Evolutionary conservation across 2,888 invertebrate genomes (phyloP), one percentile per base, ranked within the genome.

Genomic region (Volucella bombylans): DNA sequence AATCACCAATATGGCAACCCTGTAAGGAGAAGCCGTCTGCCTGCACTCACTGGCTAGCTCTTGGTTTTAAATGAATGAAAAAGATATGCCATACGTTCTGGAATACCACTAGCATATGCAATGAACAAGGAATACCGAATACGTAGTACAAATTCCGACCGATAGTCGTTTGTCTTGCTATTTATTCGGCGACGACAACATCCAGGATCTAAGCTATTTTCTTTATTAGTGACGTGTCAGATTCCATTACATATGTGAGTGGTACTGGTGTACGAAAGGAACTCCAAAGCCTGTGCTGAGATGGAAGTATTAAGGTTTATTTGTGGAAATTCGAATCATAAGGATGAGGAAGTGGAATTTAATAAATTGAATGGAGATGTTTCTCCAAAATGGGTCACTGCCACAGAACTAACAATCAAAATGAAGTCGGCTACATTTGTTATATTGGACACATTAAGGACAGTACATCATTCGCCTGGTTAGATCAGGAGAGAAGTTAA

Each of bases 171-270:
- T 59, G 50, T 23, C 59, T 18, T 10, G 71, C 10, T 49, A 31
- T 71, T 71, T 71, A 61, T 61, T 71, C 71, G 39, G n/a, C 31
- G 50, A 71, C 31, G 61, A 71, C 54, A 50, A 14, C 50, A 43
- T 59, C n/a, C 10, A 64, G 54, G 62, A 59, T 59, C 31, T 31
- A 50, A 71, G 50, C 52, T 71, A 71, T 71, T 61, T 71, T 61
- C 47, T 61, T 43, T 61, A 61, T 71, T 71, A 23, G 47, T 69
- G 47, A 47, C 50, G 14, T 61, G 50, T 50, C 50, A 61, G 71
- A 61, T 61, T 61, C 50, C 71, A 71, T 49, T 23, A 61, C 71
- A 69, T 4, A 8, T 50, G 49, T 39, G 43, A 57, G 39, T 10
- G n/a, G 49, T 69, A 50, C 47, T 47, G 15, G 12, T 15, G 47